phyloP scores from a whole-genome alignment of 2,888 invertebrate species.

The Plagodis pulveraria region DNA sequence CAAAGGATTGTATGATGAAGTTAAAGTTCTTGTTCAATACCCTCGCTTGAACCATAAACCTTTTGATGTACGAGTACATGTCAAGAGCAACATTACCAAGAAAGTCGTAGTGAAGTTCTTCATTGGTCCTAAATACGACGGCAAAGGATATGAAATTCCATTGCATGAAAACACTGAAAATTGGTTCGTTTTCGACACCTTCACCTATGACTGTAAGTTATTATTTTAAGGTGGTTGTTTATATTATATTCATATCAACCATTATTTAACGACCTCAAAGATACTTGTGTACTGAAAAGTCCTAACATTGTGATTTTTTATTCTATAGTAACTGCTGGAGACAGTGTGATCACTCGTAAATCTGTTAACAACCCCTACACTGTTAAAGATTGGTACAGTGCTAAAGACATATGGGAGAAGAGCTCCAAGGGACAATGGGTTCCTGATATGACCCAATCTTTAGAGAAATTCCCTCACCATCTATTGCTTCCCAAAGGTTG shows the following conservation, averaged over 20 bases:
- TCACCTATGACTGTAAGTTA: slow-evolving; percentile 69
- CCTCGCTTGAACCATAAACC: slow-evolving; percentile 89
- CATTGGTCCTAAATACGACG: slow-evolving; percentile 89
- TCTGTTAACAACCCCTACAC: slow-evolving; percentile 86
- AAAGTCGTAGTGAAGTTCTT: slow-evolving; percentile 86
- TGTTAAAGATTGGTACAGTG: slow-evolving; percentile 80
- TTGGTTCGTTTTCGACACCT: slow-evolving; percentile 68
- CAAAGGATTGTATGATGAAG: slow-evolving; percentile 56
- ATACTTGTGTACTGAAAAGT: no score
- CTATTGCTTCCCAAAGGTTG: slow-evolving; percentile 87
- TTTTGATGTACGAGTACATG: slow-evolving; percentile 86
- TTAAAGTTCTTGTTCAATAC: slow-evolving; percentile 85
- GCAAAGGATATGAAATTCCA: slow-evolving; percentile 78
- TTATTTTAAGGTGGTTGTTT: no score
- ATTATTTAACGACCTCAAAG: no score
- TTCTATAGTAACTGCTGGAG: slow-evolving; percentile 69
- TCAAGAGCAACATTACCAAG: slow-evolving; percentile 82
- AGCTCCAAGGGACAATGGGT: slow-evolving; percentile 74
- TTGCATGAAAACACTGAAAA: slow-evolving; percentile 82
- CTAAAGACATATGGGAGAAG: slow-evolving; percentile 72
- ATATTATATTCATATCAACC: no score
- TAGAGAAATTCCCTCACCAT: slow-evolving; percentile 86
- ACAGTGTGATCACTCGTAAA: slow-evolving; percentile 77
- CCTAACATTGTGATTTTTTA: no score
- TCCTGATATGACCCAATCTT: slow-evolving; percentile 73